Percentiles rank a stretch among this genome's conserved stretches.
Conservation (phyloP, 1,140 invertebrate species). For the Drosophila persimilis region DNA sequence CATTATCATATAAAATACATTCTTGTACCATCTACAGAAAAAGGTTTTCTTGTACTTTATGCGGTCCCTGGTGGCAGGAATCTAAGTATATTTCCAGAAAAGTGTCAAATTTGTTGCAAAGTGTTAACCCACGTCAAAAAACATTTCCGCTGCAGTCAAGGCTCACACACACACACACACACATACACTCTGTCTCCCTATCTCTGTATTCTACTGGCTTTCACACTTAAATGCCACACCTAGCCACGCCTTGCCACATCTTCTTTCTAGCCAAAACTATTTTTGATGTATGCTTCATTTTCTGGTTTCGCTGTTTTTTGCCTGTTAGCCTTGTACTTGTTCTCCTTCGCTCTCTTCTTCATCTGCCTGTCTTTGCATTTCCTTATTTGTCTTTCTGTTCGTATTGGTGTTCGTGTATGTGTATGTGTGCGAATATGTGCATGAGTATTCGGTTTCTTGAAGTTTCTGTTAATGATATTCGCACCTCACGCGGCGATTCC, state of each 20-base stretch:
- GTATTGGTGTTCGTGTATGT: slow-evolving; percentile 5
- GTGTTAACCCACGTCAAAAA: slow-evolving; percentile 36
- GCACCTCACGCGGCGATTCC: slow-evolving; percentile 37
- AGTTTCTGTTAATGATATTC: slow-evolving; percentile 41
- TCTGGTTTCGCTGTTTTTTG: slow-evolving; percentile 39
- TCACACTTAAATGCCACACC: slow-evolving; percentile 10
- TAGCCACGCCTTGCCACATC: slow-evolving; percentile 11
- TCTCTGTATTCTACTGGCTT: no score
- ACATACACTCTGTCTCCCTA: no score
- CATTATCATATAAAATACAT: no score
- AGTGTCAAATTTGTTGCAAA: slow-evolving; percentile 12
- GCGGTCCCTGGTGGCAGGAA: no score
- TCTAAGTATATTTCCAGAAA: no score
- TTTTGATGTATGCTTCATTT: slow-evolving; percentile 58
- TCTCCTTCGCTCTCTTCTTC: slow-evolving; percentile 1
- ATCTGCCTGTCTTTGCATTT: slow-evolving; percentile 20
- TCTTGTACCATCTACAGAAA: no score
- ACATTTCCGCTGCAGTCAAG: slow-evolving; percentile 37
- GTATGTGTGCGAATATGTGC: slow-evolving; percentile 29
- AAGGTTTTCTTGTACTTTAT: no score
- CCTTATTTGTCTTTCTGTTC: slow-evolving; percentile 14
- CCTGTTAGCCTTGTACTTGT: neutral
- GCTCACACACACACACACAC: slow-evolving; percentile 10
- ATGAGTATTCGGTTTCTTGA: slow-evolving; percentile 44
- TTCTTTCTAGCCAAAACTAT: slow-evolving; percentile 38